Conservation (phyloP, 2,888 invertebrate species). For the Standfussiana lucernea region DNA sequence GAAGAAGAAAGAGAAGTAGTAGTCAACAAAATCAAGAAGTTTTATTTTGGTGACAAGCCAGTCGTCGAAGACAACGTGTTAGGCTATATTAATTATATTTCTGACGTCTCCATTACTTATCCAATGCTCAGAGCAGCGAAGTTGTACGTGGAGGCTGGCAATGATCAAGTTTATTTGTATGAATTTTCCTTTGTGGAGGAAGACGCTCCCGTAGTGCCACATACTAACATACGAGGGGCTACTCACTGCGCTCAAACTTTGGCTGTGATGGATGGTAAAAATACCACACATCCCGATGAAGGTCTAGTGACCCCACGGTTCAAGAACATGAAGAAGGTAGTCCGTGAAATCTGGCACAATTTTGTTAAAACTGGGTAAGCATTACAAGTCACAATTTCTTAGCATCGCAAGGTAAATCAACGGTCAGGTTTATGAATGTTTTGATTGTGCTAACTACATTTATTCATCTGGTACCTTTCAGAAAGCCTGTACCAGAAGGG, state of each 20-base stretch:
- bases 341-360: slow-evolving; percentile 76
- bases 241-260: slow-evolving; percentile 72
- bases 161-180: slow-evolving; percentile 77
- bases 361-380: slow-evolving; percentile 69
- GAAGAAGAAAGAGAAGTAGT: slow-evolving; percentile 71
- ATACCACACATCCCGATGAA: slow-evolving; percentile 30
- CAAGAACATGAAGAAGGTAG: slow-evolving; percentile 62
- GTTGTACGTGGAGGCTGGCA: slow-evolving; percentile 72
- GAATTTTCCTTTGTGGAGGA: slow-evolving; percentile 75
- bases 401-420: neutral
- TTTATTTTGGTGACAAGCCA: slow-evolving; percentile 74
- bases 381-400: neutral
- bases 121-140: slow-evolving; percentile 69
- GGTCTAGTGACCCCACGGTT: slow-evolving; percentile 61
- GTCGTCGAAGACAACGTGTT: slow-evolving; percentile 69
- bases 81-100: slow-evolving; percentile 74
- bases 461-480: slow-evolving; percentile 47
- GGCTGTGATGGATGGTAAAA: slow-evolving; percentile 64
- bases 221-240: slow-evolving; percentile 71
- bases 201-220: slow-evolving; percentile 60
- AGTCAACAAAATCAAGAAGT: slow-evolving; percentile 71
- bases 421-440: neutral
- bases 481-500: slow-evolving; percentile 71
- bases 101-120: slow-evolving; percentile 79
- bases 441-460: neutral